Evolutionary conservation across 2,797 vertebrate genomes (phyloP).

Genomic region (Cynopterus sphinx): DNA sequence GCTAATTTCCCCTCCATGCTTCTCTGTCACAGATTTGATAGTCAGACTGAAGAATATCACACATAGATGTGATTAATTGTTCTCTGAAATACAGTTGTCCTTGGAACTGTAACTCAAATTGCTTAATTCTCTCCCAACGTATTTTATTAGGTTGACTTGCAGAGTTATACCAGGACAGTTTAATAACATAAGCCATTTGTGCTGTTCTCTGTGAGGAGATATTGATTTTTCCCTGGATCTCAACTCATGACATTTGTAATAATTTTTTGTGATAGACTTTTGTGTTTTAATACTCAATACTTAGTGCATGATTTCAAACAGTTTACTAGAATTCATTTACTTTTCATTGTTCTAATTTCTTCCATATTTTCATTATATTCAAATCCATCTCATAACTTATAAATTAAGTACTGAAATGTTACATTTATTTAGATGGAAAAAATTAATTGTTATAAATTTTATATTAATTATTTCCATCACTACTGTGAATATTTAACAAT

Average conservation of each 20-base stretch:
- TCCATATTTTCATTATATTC: not conserved
- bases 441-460: not conserved
- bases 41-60: not conserved
- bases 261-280: not conserved
- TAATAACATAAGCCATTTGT: not conserved
- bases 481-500: not conserved
- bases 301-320: not conserved
- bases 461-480: not conserved
- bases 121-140: not conserved
- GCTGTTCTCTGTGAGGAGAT: not conserved
- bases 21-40: not conserved
- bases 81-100: not conserved
- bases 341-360: not conserved
- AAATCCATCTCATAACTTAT: not conserved
- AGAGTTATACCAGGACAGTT: not conserved
- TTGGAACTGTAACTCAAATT: constrained; percentile 19
- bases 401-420: not conserved
- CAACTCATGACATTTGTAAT: not conserved
- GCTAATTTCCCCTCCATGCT: not conserved
- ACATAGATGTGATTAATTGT: not conserved
- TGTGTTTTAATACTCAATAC: not conserved
- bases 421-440: not conserved
- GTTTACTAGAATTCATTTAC: not conserved
- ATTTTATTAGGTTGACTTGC: not conserved
- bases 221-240: not conserved